Percentiles rank a stretch among this genome's conserved stretches.
Conservation (phyloP, 2,797 vertebrate species). For the Sebastes matsubarae region DNA sequence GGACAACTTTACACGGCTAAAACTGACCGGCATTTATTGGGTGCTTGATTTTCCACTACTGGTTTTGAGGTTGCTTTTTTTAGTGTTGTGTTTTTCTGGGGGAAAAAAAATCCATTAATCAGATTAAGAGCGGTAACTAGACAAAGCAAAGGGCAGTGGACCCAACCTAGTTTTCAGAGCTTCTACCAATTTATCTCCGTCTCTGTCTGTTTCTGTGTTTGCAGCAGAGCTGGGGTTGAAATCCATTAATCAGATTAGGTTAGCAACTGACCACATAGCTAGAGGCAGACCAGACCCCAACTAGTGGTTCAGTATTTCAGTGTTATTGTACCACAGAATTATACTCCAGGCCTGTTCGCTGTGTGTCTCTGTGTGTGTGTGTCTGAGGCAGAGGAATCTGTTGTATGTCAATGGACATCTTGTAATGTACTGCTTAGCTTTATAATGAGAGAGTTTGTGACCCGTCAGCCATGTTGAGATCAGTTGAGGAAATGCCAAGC, state of each 20-base stretch:
- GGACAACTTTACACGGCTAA: neutral
- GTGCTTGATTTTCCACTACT: conserved; percentile 7
- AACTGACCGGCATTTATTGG: neutral
- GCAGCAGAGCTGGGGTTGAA: conserved; percentile 28
- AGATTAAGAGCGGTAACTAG: conserved; percentile 37
- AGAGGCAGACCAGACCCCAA: conserved; percentile 35
- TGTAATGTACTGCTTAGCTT: too few relatives aligned
- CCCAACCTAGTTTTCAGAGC: conserved; percentile 40
- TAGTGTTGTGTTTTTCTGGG: conserved; percentile 4
- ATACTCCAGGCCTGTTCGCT: conserved; percentile 11
- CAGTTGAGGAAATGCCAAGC: too few relatives aligned
- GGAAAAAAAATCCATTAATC: conserved; percentile 41
- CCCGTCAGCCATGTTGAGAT: too few relatives aligned
- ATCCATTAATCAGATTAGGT: conserved; percentile 69
- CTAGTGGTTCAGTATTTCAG: conserved; percentile 23
- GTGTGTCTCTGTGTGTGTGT: neutral
- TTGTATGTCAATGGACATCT: too few relatives aligned
- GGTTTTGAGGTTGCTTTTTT: neutral
- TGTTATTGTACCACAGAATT: conserved; percentile 30
- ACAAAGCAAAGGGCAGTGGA: conserved; percentile 29
- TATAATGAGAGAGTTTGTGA: too few relatives aligned
- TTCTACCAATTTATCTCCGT: conserved; percentile 36
- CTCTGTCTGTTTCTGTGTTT: conserved; percentile 28
- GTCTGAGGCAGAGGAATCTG: too few relatives aligned
- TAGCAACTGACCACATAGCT: conserved; percentile 48